Percentiles rank a stretch among this genome's conserved stretches.
phyloP scores from a whole-genome alignment of 1,140 invertebrate genomes.

The Bombus sylvicola region DNA sequence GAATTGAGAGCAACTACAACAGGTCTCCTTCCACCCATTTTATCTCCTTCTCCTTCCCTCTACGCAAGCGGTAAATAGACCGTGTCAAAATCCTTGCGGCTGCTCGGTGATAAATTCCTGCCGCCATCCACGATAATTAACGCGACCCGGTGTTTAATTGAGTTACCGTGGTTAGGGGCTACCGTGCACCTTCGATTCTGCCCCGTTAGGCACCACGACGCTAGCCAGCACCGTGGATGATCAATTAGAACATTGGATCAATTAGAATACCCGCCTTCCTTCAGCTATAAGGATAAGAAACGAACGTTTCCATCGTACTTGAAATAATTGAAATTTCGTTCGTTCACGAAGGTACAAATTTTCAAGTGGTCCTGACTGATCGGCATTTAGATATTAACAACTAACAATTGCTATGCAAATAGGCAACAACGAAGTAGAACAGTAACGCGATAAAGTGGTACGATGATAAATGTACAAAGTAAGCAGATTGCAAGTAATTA shows the following conservation, averaged over 20 bases:
- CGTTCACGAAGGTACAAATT: background rate
- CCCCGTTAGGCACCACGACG: background rate
- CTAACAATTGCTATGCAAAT: too few species aligned
- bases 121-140: constrained; percentile 40
- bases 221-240: background rate
- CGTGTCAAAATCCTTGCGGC: constrained; percentile 44
- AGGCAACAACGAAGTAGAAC: too few species aligned
- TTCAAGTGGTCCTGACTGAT: too few species aligned
- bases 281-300: background rate
- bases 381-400: too few species aligned
- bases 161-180: constrained; percentile 28
- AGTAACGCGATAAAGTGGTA: too few species aligned
- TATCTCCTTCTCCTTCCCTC: background rate
- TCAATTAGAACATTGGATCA: background rate
- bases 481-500: too few species aligned
- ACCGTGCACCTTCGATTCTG: background rate
- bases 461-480: too few species aligned
- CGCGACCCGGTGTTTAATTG: constrained; percentile 34
- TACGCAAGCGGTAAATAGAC: constrained; percentile 22
- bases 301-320: background rate
- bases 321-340: background rate
- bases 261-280: too few species aligned
- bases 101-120: constrained; percentile 34
- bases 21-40: background rate
- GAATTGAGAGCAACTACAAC: constrained; percentile 13